These are phyloP conservation scores for Hypotaenidia philippensis DNA, from an alignment of 2,797 vertebrate species.

Conservation along the genomic window DNA sequence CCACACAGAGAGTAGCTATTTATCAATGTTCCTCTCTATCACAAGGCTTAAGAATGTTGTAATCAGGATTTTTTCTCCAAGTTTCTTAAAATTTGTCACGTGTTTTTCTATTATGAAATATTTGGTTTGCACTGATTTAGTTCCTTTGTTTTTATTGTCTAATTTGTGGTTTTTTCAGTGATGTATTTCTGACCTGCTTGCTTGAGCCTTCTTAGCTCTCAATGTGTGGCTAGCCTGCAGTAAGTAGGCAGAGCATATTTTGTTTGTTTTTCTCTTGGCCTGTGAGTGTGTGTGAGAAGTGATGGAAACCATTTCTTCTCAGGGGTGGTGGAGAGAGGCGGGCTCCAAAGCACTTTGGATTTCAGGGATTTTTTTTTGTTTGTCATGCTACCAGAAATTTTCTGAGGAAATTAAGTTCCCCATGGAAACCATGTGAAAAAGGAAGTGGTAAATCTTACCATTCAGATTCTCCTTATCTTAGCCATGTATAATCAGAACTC, in stretches of 20 bases:
- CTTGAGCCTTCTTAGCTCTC: not conserved
- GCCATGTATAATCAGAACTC: not conserved
- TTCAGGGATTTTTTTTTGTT: not conserved
- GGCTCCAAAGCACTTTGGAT: not conserved
- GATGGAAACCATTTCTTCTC: not conserved
- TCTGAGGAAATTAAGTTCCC: not conserved
- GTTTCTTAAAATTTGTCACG: not conserved
- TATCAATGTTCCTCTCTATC: not conserved
- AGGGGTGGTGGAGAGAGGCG: not conserved
- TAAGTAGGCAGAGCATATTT: not conserved
- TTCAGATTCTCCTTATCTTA: not conserved
- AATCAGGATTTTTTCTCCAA: not conserved
- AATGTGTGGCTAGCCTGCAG: not conserved
- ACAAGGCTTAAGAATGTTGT: not conserved
- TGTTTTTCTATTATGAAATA: not conserved
- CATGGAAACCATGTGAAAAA: not conserved
- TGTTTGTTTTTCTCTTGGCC: not conserved
- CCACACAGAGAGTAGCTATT: accelerated
- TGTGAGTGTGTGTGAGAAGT: not conserved
- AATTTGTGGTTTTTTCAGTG: not conserved
- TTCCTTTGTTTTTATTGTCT: not conserved
- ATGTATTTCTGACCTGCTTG: not conserved
- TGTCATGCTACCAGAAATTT: not conserved
- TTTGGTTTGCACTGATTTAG: not conserved
- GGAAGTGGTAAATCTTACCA: not conserved